phyloP scores from a whole-genome alignment of 2,797 vertebrate genomes.

The Poeciliopsis paucimaculata region DNA sequence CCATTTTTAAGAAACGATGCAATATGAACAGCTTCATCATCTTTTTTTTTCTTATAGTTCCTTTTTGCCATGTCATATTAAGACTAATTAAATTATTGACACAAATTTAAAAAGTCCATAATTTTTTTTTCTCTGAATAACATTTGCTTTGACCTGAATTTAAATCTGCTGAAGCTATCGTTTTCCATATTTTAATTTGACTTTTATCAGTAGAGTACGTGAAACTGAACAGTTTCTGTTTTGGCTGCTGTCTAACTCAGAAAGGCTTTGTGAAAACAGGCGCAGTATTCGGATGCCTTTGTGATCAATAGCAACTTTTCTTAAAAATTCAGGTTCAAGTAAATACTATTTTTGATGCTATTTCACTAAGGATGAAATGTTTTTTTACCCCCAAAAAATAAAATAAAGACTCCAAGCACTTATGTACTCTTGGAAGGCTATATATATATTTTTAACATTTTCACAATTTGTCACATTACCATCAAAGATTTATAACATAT shows the following conservation, averaged over 20 bases:
- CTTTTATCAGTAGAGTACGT: not conserved
- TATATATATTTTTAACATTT: not conserved
- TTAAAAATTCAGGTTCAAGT: not conserved
- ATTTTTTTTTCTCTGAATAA: not conserved
- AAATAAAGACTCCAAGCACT: not conserved
- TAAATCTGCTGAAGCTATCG: not conserved
- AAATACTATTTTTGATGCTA: not conserved
- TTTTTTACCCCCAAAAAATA: not conserved
- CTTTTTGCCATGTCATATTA: not conserved
- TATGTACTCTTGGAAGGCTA: not conserved
- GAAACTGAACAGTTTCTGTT: conserved; percentile 5
- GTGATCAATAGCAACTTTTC: not conserved
- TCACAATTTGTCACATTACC: not conserved
- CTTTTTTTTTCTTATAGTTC: not conserved
- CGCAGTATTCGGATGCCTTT: not conserved
- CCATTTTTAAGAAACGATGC: not conserved
- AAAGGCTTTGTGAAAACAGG: not conserved
- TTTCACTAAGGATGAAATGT: not conserved
- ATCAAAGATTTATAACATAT: not conserved
- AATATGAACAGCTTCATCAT: not conserved
- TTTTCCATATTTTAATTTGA: not conserved
- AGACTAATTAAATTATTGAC: not conserved
- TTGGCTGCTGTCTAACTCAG: not conserved
- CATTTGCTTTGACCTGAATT: not conserved
- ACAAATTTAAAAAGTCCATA: not conserved